Base-by-base conservation (phyloP, 2,113 vertebrate genomes). In the Machaerirhynchus nigripectus region DNA sequence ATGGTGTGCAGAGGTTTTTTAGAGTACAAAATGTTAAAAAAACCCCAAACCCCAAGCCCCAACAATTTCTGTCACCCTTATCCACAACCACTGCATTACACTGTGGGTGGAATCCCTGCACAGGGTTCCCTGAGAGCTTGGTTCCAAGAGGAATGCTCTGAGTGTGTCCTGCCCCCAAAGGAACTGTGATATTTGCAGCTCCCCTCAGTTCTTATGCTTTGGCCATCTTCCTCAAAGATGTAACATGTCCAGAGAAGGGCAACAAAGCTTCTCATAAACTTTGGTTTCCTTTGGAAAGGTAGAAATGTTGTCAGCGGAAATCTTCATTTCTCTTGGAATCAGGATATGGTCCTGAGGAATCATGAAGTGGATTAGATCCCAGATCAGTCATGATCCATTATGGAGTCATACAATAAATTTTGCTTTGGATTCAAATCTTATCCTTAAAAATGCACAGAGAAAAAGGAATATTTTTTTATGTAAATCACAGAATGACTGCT, bases 21-120 rank as follows among this genome's bases (percentile, higher is more conserved):
- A 40, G 19, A 37, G 11, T 19, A 63, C 6, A 47, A 78, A 56
- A 39, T 37, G 0, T 30, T 26, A 28, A 71, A 52, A 76, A 46
- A 46, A 4, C 0, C 2, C 15, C 11, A 50, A 50, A 6, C 1
- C 5, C 13, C 9, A 53, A 40, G 15, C 3, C 5, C 20, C 0
- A 35, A 37, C 4, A 83, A 57, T 30, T 42, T 57, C 28, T 87
- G 33, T 39, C 19, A 39, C 4, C 4, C 5, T 63, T 87, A 84
- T 59, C 27, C 3, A 33, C 28, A 74, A 15, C 19, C 13, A 13
- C 7, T 87, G 13, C 10, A 20, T 59, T 50, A 59, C 8, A 10
- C 7, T 42, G 6, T 37, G 14, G 3, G 1, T 61, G 23, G 4
- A 30, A 75, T 70, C 23, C 67, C 24, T 84, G 35, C 7, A 20